A percentile compares a stretch with the other conserved stretches of the same genome.
phyloP scores from a whole-genome alignment of 2,888 invertebrate species.

The Hemistola chrysoprasaria region DNA sequence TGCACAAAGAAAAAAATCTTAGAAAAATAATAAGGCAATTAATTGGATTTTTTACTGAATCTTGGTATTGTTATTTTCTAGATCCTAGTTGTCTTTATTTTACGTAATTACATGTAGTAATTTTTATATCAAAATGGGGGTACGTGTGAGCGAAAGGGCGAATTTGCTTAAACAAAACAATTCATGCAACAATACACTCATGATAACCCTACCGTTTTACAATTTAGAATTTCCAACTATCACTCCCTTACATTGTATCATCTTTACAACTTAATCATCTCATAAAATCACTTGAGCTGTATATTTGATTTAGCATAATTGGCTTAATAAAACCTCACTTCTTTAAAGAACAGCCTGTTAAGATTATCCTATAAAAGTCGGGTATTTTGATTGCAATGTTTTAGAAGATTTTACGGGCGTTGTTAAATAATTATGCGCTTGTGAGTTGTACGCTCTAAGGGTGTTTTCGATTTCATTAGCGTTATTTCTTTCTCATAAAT shows the following conservation, averaged over 20 bases:
- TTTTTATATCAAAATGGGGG: too few species aligned
- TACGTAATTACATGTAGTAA: too few species aligned
- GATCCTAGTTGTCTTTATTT: too few species aligned
- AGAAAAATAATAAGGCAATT: too few species aligned
- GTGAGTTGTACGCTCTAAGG: slow-evolving; percentile 1
- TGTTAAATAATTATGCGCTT: slow-evolving; percentile 26
- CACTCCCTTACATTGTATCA: slow-evolving; percentile 21
- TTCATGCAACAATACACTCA: not conserved
- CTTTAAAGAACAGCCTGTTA: slow-evolving; percentile 21
- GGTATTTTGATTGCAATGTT: slow-evolving; percentile 27
- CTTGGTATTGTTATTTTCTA: too few species aligned
- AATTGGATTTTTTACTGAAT: too few species aligned
- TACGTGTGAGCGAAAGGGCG: too few species aligned
- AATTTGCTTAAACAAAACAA: too few species aligned
- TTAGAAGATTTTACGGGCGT: slow-evolving; percentile 21
- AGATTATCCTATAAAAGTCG: slow-evolving; percentile 30
- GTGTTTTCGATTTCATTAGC: too few species aligned
- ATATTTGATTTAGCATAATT: slow-evolving; percentile 33
- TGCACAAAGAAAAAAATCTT: too few species aligned
- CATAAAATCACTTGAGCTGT: slow-evolving; percentile 21
- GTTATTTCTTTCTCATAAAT: too few species aligned
- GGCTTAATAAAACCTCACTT: slow-evolving; percentile 26
- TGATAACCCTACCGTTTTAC: slow-evolving; percentile 11
- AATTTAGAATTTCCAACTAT: slow-evolving; percentile 14
- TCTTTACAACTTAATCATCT: slow-evolving; percentile 28